Conservation (phyloP, 2,113 vertebrate genomes). For the Hippocampus barbouri region DNA sequence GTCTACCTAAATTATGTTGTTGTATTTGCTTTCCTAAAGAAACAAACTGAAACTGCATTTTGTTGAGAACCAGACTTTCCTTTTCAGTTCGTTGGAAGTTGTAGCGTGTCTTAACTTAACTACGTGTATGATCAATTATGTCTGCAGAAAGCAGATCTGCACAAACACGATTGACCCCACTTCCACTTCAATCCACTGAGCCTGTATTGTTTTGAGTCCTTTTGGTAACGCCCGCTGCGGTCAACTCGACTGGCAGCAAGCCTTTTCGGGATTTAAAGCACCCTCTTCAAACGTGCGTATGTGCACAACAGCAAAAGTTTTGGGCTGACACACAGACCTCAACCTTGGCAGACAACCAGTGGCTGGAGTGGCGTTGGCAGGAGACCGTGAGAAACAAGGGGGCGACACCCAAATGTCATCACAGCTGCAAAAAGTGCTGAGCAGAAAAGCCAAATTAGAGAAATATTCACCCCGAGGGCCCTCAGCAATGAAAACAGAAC, state of each 20-base stretch:
- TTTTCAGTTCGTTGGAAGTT: background rate
- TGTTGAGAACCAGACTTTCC: no score
- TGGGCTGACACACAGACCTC: slow-evolving; percentile 74
- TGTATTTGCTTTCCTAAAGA: no score
- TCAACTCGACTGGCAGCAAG: slow-evolving; percentile 60
- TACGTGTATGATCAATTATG: background rate
- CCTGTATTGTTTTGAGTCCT: slow-evolving; percentile 8
- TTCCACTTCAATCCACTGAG: slow-evolving; percentile 24
- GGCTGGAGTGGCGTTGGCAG: slow-evolving; percentile 75
- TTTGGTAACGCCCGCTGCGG: slow-evolving; percentile 40
- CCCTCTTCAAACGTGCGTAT: slow-evolving; percentile 66
- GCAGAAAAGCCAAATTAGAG: slow-evolving; percentile 87
- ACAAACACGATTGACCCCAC: slow-evolving; percentile 5
- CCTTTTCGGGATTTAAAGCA: slow-evolving; percentile 53
- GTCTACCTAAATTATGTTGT: no score
- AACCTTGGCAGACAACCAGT: slow-evolving; percentile 77
- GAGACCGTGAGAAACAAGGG: slow-evolving; percentile 88
- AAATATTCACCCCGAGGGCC: slow-evolving; percentile 84
- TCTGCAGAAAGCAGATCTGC: slow-evolving; percentile 14
- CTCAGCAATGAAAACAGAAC: slow-evolving; percentile 79
- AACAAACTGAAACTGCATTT: no score
- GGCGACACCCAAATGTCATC: slow-evolving; percentile 88
- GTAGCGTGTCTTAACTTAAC: background rate
- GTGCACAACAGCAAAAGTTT: slow-evolving; percentile 62
- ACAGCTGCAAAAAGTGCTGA: slow-evolving; percentile 88